These are phyloP conservation scores for Periphyllus acericola DNA, from an alignment of 2,888 invertebrate species.

Conservation along the genomic window DNA sequence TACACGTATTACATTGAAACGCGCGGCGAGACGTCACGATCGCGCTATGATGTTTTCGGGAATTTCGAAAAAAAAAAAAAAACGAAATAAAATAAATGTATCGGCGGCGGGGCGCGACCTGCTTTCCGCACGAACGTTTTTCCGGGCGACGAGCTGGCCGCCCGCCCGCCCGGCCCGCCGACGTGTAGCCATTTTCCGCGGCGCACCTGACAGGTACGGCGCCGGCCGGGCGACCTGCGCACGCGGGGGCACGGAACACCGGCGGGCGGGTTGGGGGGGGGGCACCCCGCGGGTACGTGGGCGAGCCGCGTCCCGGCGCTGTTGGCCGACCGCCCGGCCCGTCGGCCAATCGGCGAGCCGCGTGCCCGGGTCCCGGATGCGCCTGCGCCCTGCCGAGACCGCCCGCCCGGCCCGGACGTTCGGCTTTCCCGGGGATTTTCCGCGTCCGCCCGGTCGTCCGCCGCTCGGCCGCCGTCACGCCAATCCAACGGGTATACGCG, in stretches of 20 bases:
- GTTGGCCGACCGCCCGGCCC: constrained; percentile 38
- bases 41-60: not conserved
- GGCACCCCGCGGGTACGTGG: constrained; percentile 28
- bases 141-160: not conserved
- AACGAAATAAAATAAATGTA: constrained; percentile 56
- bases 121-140: constrained; percentile 54
- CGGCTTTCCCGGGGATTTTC: constrained; percentile 61
- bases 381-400: constrained; percentile 59
- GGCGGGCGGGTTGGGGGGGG: constrained; percentile 29
- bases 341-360: constrained; percentile 38
- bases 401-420: constrained; percentile 54
- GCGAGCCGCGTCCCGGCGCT: constrained; percentile 27
- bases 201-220: constrained; percentile 44
- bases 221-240: not conserved
- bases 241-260: not conserved
- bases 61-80: constrained; percentile 22
- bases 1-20: too few relatives aligned
- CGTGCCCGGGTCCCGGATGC: not conserved
- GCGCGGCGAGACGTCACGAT: too few relatives aligned
- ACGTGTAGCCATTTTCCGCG: constrained; percentile 51
- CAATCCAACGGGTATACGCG: constrained; percentile 39
- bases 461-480: constrained; percentile 46
- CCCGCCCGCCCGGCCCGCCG: not conserved
- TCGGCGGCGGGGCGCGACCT: constrained; percentile 38
- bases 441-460: constrained; percentile 61